phyloP scores from a whole-genome alignment of 2,113 vertebrate species.

The Xyliphius kryptos region DNA sequence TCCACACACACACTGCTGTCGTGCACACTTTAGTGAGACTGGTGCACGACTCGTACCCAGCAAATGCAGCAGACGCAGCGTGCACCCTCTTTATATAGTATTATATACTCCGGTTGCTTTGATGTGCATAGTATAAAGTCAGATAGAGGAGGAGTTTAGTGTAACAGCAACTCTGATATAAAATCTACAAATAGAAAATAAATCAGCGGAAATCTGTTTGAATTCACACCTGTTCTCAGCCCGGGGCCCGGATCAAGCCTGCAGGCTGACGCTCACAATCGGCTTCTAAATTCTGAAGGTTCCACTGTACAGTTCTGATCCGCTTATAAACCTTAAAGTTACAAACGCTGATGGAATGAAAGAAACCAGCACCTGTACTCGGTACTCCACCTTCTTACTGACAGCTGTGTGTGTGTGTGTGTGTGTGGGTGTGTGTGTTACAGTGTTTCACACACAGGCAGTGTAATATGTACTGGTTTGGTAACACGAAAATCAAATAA shows the following conservation, averaged over 20 bases:
- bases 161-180: too few species aligned
- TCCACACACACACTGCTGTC: background rate
- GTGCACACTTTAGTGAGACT: background rate
- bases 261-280: background rate
- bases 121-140: too few species aligned
- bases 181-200: too few species aligned
- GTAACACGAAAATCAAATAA: background rate
- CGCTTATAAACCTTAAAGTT: background rate
- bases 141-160: too few species aligned
- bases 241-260: too few species aligned
- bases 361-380: background rate
- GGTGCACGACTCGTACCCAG: background rate
- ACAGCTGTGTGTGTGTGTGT: background rate
- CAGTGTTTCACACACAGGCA: too few species aligned
- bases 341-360: background rate
- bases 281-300: background rate
- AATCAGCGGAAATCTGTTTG: too few species aligned
- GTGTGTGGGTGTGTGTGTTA: too few species aligned
- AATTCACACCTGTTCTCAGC: too few species aligned
- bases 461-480: background rate
- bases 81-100: too few species aligned
- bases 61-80: background rate
- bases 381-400: background rate
- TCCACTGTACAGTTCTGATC: background rate
- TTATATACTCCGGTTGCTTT: too few species aligned